Percentiles rank a stretch among this genome's conserved stretches.
Evolutionary conservation across 1,140 invertebrate species (phyloP).

Genomic region (Radopholus similis): DNA sequence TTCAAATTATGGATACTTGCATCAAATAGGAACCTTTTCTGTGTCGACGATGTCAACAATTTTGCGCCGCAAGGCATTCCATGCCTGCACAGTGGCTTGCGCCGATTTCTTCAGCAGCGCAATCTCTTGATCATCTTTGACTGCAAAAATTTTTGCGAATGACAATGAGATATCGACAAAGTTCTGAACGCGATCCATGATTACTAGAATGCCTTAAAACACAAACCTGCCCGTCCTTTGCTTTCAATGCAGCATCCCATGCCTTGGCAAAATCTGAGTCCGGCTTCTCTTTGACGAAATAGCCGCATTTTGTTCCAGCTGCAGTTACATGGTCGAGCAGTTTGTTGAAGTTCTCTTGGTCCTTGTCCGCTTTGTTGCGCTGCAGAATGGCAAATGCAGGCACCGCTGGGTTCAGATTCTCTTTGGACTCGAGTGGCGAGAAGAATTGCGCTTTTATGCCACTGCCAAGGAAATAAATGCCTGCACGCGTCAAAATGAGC

Average conservation of each 20-base stretch:
- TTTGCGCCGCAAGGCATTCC: conserved; percentile 89
- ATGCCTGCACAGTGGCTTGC: conserved; percentile 85
- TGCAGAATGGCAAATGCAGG: conserved; percentile 81
- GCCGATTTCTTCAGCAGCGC: conserved; percentile 88
- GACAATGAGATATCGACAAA: conserved; percentile 75
- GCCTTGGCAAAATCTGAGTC: conserved; percentile 84
- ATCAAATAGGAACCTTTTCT: conserved; percentile 70
- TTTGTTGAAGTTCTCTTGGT: conserved; percentile 86
- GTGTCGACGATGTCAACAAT: conserved; percentile 98
- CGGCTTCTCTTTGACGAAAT: conserved; percentile 89
- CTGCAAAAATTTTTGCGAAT: conserved; percentile 80
- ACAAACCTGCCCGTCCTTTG: conserved; percentile 74
- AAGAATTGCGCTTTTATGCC: conserved; percentile 98
- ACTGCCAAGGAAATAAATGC: conserved; percentile 83
- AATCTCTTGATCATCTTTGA: conserved; percentile 90
- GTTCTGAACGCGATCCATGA: conserved; percentile 12
- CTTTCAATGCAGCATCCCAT: conserved; percentile 77
- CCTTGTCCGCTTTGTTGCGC: conserved; percentile 88
- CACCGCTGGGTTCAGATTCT: conserved; percentile 71
- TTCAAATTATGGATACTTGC: conserved; percentile 11
- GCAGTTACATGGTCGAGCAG: conserved; percentile 78
- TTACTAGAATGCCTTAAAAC: background rate
- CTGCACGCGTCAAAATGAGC: conserved; percentile 79
- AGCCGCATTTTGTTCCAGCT: conserved; percentile 81
- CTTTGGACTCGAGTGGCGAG: conserved; percentile 78